Conservation (phyloP, 2,113 vertebrate species). For the Hemiprocne comata region DNA sequence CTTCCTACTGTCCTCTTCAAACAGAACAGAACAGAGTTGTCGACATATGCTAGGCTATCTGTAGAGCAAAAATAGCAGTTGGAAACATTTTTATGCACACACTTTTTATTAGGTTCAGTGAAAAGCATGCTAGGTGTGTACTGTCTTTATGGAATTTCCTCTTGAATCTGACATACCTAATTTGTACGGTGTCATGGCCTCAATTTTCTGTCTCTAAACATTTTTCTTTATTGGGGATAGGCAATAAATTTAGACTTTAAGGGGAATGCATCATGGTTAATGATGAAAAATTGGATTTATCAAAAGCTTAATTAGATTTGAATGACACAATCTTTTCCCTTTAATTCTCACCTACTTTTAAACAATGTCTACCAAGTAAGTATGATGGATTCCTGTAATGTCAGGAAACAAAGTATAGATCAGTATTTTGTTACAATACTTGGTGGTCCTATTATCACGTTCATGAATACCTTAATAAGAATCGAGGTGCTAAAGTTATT, state of each 20-base stretch:
- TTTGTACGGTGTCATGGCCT: constrained; percentile 31
- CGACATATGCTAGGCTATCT: background rate
- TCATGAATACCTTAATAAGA: background rate
- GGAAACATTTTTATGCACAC: background rate
- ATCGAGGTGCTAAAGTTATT: background rate
- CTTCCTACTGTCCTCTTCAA: background rate
- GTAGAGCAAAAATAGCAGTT: background rate
- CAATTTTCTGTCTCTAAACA: constrained; percentile 54
- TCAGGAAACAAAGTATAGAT: background rate
- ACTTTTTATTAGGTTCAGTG: background rate
- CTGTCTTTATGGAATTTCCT: background rate
- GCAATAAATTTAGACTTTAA: constrained; percentile 11
- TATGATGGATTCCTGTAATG: background rate
- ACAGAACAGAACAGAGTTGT: background rate
- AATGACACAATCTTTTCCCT: constrained; percentile 15
- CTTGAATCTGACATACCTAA: background rate
- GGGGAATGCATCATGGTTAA: constrained; percentile 12
- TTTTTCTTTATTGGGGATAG: constrained; percentile 3
- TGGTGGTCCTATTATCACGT: background rate
- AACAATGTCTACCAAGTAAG: background rate
- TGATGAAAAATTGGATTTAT: constrained; percentile 10
- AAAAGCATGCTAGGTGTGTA: background rate
- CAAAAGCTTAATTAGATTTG: constrained; percentile 51
- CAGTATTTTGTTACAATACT: background rate
- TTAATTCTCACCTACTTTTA: background rate